Conservation (phyloP, 2,113 vertebrate genomes). For the Kryptolebias marmoratus region DNA sequence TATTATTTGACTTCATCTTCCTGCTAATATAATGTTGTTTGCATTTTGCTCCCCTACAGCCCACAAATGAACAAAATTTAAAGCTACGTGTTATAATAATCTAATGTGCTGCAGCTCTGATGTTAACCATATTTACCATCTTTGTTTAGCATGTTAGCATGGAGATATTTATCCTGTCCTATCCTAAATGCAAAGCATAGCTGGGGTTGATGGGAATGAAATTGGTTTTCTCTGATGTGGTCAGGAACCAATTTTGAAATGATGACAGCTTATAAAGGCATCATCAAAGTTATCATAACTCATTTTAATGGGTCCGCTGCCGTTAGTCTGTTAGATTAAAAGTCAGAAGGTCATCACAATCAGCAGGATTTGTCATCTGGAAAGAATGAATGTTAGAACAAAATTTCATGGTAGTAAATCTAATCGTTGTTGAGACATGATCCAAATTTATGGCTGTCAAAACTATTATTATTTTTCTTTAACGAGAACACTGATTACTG, state of each 20-base stretch:
- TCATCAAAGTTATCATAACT: background rate
- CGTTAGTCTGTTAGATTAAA: background rate
- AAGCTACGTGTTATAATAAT: too few relatives aligned
- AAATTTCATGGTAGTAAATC: background rate
- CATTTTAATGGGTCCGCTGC: background rate
- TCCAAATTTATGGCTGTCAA: background rate
- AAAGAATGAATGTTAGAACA: background rate
- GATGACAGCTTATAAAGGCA: background rate
- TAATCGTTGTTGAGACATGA: background rate
- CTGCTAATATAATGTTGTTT: background rate
- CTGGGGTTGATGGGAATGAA: background rate
- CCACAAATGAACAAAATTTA: too few relatives aligned
- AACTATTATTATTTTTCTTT: background rate
- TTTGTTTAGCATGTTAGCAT: background rate
- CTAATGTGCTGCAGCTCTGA: background rate
- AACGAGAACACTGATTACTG: slow-evolving; percentile 1
- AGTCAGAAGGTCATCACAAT: background rate
- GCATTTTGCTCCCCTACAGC: background rate
- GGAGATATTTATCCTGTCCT: background rate
- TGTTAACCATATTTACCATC: background rate
- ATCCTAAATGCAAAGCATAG: background rate
- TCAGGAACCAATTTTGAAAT: background rate
- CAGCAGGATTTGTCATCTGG: background rate
- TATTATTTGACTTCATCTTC: background rate
- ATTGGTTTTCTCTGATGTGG: slow-evolving; percentile 6